phyloP scores from a whole-genome alignment of 1,140 invertebrate species.

The Geopemphigus sp. region DNA sequence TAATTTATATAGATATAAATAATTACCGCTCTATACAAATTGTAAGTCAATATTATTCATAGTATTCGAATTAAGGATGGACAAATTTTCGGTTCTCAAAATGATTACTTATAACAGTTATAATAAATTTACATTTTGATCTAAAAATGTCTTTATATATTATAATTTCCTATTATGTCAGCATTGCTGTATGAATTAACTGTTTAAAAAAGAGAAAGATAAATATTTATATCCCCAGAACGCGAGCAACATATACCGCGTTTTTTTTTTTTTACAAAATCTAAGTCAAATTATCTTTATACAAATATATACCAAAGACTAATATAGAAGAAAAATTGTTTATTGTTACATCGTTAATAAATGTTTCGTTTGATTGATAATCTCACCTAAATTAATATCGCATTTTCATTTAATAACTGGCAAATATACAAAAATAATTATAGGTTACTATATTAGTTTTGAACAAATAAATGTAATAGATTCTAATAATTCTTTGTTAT shows the following conservation, averaged over 20 bases:
- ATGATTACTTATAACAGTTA: neutral
- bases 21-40: constrained; percentile 23
- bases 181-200: neutral
- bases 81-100: neutral
- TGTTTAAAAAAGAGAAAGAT: neutral
- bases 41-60: constrained; percentile 31
- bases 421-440: constrained; percentile 5
- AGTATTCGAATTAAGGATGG: constrained; percentile 23
- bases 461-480: neutral
- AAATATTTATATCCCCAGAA: neutral
- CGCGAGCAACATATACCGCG: neutral
- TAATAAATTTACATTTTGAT: constrained; percentile 4
- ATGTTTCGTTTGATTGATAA: constrained; percentile 30
- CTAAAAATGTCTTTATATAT: constrained; percentile 18
- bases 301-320: constrained; percentile 20
- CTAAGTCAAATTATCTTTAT: constrained; percentile 17
- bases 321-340: constrained; percentile 20
- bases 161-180: neutral
- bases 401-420: constrained; percentile 5
- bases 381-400: constrained; percentile 1
- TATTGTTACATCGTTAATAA: constrained; percentile 39
- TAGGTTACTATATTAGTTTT: neutral
- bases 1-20: constrained; percentile 32
- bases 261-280: constrained; percentile 18
- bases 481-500: neutral